These are phyloP conservation scores for Pavo muticus DNA, from an alignment of 2,113 vertebrate species.

Conservation along the genomic window DNA sequence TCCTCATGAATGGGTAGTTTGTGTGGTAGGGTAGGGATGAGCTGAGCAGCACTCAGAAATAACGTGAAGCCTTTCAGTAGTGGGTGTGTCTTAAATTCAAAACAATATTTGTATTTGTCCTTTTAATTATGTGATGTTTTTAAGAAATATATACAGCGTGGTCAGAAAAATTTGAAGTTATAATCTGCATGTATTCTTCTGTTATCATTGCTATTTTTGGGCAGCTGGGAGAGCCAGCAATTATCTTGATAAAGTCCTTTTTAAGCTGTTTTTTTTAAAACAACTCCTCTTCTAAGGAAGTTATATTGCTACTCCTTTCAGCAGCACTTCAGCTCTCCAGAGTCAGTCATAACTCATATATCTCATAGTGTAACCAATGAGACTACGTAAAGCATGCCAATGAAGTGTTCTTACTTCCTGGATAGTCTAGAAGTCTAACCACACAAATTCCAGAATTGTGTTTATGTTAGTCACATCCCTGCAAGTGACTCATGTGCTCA, in stretches of 20 bases:
- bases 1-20: neutral
- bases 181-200: neutral
- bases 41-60: rapidly evolving
- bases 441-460: neutral
- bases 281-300: neutral
- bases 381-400: neutral
- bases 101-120: neutral
- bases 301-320: neutral
- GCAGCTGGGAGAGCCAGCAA: neutral
- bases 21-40: neutral
- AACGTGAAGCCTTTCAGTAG: neutral
- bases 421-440: neutral
- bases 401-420: neutral
- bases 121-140: neutral
- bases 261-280: neutral
- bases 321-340: neutral
- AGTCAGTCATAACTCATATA: neutral
- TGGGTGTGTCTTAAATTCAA: neutral
- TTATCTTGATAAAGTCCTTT: neutral
- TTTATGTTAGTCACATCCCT: conserved; percentile 20
- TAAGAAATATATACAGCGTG: neutral
- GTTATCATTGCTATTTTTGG: neutral
- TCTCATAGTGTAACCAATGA: neutral
- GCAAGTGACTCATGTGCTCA: neutral
- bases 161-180: rapidly evolving